Conservation (phyloP, 2,113 vertebrate species). For the Heliornis fulica region DNA sequence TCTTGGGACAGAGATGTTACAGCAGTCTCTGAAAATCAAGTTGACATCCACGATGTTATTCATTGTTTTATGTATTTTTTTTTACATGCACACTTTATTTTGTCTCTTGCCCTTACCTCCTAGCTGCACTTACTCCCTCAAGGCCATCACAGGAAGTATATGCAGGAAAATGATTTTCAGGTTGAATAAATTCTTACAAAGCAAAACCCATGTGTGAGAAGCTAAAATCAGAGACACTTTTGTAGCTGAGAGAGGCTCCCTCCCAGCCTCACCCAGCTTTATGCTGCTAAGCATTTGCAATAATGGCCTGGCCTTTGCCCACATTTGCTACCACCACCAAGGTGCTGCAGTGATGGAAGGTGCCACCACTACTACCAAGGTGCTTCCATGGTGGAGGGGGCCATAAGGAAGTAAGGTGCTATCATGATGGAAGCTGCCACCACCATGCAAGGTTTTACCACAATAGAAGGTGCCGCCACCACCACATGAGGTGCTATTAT, state of each 20-base stretch:
- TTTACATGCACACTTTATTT: not conserved
- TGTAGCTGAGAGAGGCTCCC: not conserved
- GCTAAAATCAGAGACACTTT: not conserved
- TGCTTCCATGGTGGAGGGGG: not conserved
- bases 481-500: too few species aligned
- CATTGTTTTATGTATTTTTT: not conserved
- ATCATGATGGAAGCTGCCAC: not conserved
- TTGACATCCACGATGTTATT: not conserved
- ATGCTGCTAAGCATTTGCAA: not conserved
- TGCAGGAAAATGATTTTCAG: not conserved
- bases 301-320: not conserved
- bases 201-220: not conserved
- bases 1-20: not conserved
- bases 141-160: not conserved
- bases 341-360: not conserved
- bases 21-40: not conserved
- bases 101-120: not conserved
- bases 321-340: not conserved
- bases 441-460: not conserved
- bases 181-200: not conserved
- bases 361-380: not conserved
- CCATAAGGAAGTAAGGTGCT: not conserved
- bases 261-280: not conserved
- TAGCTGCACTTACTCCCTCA: not conserved
- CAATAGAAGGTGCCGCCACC: not conserved